Evolutionary conservation across 1,140 invertebrate species (phyloP), one percentile per base, ranked within the genome.

Genomic region (Drosophila bifasciata): DNA sequence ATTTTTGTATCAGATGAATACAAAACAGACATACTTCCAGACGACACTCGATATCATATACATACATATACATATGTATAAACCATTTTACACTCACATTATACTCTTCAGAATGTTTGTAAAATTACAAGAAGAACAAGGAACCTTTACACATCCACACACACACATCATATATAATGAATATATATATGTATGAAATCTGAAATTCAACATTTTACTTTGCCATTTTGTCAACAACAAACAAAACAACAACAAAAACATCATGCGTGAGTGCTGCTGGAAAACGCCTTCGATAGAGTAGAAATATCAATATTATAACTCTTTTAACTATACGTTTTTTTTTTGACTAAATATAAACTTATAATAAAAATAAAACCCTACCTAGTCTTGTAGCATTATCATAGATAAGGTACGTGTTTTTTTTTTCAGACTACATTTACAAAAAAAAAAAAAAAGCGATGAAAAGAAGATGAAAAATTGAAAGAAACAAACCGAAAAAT

Each of bases 381-480:
- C 32, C 81, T 85, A 85, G 81, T 85, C 83, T 64, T 55, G 59
- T 85, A 86, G 83, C 53, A 74, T 67, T 80, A 81, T 77, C 52
- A 59, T 77, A 81, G 64, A 63, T 86, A 86, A 85, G 81, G 59
- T 40, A 41, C 32, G 46, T 21, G 44, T 60, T 76, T 85, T 85
- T 81, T 85, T 85, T 36, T 77, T 70, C 59, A 80, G 52, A 45
- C 58, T 68, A 72, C 58, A 72, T 55, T 71, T 67, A 48, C 58
- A 45, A 43, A 48, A 40, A 32, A n/a, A n/a, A n/a, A n/a, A n/a
- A n/a, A n/a, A n/a, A n/a, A n/a, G n/a, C n/a, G 23, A 57, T 28
- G 32, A 13, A 36, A 36, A 36, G 28, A 50, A 7, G 23, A 15
- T n/a, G n/a, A 32, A 16, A 28, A 36, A 15, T 32, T 45, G 43